Conservation (phyloP, 2,888 invertebrate genomes). For the Falcaria lacertinaria region DNA sequence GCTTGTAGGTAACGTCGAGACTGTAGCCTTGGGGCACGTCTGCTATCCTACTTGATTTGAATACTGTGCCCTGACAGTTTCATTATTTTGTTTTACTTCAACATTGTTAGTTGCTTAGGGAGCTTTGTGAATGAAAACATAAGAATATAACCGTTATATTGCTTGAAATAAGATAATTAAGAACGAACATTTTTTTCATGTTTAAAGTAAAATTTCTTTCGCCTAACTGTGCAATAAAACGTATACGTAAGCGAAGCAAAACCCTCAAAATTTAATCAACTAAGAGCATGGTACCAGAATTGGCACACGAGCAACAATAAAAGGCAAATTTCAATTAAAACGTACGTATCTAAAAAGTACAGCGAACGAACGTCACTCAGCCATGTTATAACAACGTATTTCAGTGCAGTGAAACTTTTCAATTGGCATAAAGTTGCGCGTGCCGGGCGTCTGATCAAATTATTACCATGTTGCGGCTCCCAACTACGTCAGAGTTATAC, state of each 20-base stretch:
- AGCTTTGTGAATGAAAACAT: too few relatives aligned
- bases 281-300: slow-evolving; percentile 5
- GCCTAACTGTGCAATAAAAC: too few relatives aligned
- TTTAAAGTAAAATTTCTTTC: too few relatives aligned
- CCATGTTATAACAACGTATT: slow-evolving; percentile 22
- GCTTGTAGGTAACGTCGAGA: slow-evolving; percentile 26
- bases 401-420: slow-evolving; percentile 63
- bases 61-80: slow-evolving; percentile 16
- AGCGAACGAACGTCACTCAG: slow-evolving; percentile 34
- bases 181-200: too few relatives aligned
- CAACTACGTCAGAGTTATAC: slow-evolving; percentile 43
- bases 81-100: slow-evolving; percentile 3
- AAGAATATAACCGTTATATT: too few relatives aligned
- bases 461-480: slow-evolving; percentile 69
- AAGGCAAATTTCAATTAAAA: slow-evolving; percentile 28
- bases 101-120: too few relatives aligned
- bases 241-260: not conserved
- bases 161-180: too few relatives aligned
- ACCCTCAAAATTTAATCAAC: slow-evolving; percentile 12
- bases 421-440: slow-evolving; percentile 66
- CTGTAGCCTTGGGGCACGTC: slow-evolving; percentile 30
- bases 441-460: slow-evolving; percentile 70
- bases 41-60: slow-evolving; percentile 38
- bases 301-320: slow-evolving; percentile 10
- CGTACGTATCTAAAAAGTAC: slow-evolving; percentile 25